Evolutionary conservation across 2,797 vertebrate species (phyloP).

Genomic region (Lacerta agilis): DNA sequence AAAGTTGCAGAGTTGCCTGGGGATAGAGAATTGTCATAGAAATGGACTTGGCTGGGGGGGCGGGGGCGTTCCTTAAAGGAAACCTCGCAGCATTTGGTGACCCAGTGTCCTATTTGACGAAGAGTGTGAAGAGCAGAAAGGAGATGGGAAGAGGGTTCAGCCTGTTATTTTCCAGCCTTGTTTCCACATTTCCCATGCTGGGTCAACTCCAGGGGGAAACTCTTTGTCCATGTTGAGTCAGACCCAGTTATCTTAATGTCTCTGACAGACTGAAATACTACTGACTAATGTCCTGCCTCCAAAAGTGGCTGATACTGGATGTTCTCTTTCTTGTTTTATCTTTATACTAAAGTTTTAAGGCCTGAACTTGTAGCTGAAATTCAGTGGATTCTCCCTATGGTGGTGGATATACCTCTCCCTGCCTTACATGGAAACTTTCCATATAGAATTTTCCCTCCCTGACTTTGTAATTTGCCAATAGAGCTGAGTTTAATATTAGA

Average conservation of each 20-base stretch:
- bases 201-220: background rate
- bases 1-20: background rate
- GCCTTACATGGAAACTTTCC: background rate
- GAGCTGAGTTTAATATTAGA: constrained; percentile 12
- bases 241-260: background rate
- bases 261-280: constrained; percentile 17
- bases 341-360: background rate
- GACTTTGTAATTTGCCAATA: constrained; percentile 17
- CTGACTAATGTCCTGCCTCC: background rate
- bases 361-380: constrained; percentile 22
- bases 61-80: background rate
- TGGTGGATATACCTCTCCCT: background rate
- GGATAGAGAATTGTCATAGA: background rate
- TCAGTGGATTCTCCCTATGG: constrained; percentile 2
- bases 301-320: background rate
- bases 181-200: background rate
- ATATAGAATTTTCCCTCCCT: background rate
- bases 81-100: background rate
- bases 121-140: background rate
- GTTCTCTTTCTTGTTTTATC: constrained; percentile 14
- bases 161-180: background rate
- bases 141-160: background rate
- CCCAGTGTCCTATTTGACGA: background rate
- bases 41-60: background rate
- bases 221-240: background rate